Conservation (phyloP, 2,797 vertebrate genomes). For the Eurystomus glaucurus region DNA sequence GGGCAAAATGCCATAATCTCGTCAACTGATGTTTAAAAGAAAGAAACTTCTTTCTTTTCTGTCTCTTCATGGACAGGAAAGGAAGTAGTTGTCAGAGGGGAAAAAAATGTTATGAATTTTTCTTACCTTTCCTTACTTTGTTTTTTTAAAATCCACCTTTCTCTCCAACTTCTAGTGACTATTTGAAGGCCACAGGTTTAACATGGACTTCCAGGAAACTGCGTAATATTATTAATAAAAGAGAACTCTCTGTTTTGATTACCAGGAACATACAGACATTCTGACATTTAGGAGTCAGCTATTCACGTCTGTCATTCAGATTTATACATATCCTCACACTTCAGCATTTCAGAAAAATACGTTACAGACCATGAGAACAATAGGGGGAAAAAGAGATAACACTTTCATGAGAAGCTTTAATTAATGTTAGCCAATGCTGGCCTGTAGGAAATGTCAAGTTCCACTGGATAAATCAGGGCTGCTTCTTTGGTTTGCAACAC, state of each 20-base stretch:
- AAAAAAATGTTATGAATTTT: not conserved
- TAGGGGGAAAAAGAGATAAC: not conserved
- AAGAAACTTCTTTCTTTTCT: not conserved
- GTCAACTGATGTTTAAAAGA: not conserved
- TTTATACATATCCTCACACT: not conserved
- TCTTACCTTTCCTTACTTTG: not conserved
- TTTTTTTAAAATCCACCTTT: not conserved
- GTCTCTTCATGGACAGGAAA: not conserved
- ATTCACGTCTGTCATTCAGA: not conserved
- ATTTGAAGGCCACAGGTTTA: not conserved
- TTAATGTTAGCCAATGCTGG: slow-evolving; percentile 50
- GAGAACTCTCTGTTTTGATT: slow-evolving; percentile 6
- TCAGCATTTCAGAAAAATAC: not conserved
- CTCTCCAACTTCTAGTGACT: not conserved
- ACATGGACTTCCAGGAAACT: not conserved
- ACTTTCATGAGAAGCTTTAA: slow-evolving; percentile 22
- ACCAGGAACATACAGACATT: not conserved
- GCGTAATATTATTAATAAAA: not conserved
- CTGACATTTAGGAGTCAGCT: slow-evolving; percentile 1
- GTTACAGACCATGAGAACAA: slow-evolving; percentile 5
- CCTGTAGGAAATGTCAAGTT: slow-evolving; percentile 58
- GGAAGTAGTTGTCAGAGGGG: not conserved
- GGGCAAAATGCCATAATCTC: not conserved
- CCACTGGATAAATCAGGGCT: slow-evolving; percentile 41
- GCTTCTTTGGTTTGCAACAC: slow-evolving; percentile 26